Evolutionary conservation across 2,888 invertebrate species (phyloP).

Genomic region (Oscheius sp.): DNA sequence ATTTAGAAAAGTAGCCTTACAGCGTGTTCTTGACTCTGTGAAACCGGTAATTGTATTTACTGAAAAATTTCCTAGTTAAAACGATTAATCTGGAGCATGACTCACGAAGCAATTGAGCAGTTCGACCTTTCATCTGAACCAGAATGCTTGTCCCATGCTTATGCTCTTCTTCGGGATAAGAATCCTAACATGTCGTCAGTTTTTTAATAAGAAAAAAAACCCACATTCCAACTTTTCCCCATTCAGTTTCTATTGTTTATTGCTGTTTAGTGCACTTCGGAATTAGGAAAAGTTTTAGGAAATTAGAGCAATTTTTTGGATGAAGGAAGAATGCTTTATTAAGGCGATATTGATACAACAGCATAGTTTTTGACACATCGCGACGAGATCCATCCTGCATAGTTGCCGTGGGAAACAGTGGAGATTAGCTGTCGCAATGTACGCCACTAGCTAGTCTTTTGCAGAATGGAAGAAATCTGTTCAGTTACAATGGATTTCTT

Average conservation of each 20-base stretch:
- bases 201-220: not conserved
- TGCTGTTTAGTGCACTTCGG: not conserved
- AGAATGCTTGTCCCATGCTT: conserved; percentile 46
- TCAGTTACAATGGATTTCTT: conserved; percentile 47
- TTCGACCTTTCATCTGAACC: conserved; percentile 35
- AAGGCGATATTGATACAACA: no score
- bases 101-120: conserved; percentile 32
- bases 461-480: conserved; percentile 8
- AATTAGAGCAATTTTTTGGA: no score
- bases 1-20: no score
- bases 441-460: not conserved
- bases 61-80: no score
- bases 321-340: no score
- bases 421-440: not conserved
- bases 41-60: no score
- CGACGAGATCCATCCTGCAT: no score
- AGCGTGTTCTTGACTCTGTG: no score
- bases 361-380: not conserved
- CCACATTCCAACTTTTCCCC: not conserved
- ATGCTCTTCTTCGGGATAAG: conserved; percentile 30
- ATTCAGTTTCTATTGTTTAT: no score
- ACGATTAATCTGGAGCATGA: no score
- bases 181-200: conserved; percentile 12
- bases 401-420: not conserved
- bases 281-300: not conserved